Base-by-base conservation (phyloP, 2,888 invertebrate genomes). In the Drosophila pullipes region DNA sequence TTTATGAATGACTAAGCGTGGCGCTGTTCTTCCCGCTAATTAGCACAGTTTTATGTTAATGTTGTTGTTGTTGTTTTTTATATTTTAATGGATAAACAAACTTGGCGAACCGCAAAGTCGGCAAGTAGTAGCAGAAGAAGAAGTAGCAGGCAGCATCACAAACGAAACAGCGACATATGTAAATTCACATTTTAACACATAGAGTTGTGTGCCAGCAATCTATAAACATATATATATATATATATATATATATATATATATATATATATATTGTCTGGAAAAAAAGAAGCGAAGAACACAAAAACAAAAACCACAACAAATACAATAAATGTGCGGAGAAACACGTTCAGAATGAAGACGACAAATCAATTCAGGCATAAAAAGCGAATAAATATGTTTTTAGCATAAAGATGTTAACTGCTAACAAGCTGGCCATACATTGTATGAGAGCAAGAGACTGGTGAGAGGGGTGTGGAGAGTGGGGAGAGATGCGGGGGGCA, bases 301-400 rank as follows among this genome's bases (percentile, higher is more conserved):
- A 64, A 33, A 68, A 62, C 11, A 69, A 62, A 64, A 22, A 67
- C 53, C 47, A 71, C 59, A 63, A 65, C 74, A 83, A 77, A 73
- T 62, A 83, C 81, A 83, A 83, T 83, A 86, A 86, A 83, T 81
- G 84, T 76, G 76, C 58, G 64, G 69, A 59, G 80, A 82, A 84
- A 85, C 78, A 74, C 75, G 82, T 74, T 82, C 69, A 76, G 84
- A 82, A 80, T 78, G 90, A 78, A 89, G 89, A 83, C 89, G 90
- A 87, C 90, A 86, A 88, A 88, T 90, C 89, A 90, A 91, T 87
- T 91, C 89, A 91, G 84, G 91, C 91, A 85, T 87, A 82, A 84
- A 91, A 87, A 91, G 87, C 81, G 90, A 87, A 85, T 91, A 89
- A 89, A 85, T 91, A 89, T 82, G 81, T 86, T 91, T 91, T 91